Conservation (phyloP, 2,888 invertebrate genomes). For the Tachina fera region DNA sequence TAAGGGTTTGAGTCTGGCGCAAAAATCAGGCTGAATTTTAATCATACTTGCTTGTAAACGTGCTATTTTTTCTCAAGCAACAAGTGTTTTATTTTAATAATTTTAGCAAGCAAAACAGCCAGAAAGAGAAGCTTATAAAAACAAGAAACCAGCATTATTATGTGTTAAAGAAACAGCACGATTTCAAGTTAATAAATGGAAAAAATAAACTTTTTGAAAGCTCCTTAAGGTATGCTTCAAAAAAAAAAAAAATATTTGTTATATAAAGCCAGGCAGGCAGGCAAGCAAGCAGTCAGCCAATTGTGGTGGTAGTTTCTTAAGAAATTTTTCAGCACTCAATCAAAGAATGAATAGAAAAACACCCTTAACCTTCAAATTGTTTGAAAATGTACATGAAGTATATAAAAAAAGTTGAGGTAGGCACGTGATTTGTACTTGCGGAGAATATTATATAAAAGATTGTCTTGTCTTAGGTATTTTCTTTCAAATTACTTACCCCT, state of each 20-base stretch:
- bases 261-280: not conserved
- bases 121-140: not conserved
- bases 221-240: conserved; percentile 57
- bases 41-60: too few species aligned
- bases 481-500: conserved; percentile 39
- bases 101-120: not conserved
- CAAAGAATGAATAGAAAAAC: conserved; percentile 51
- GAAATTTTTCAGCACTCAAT: not conserved
- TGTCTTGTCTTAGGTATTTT: not conserved
- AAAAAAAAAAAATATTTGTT: not conserved
- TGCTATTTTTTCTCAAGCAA: conserved; percentile 5
- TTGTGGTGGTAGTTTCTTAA: conserved; percentile 50
- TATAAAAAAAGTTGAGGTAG: conserved; percentile 58
- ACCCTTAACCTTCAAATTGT: conserved; percentile 57
- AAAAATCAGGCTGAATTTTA: too few species aligned
- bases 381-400: not conserved
- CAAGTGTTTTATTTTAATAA: conserved; percentile 25
- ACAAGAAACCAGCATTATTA: not conserved
- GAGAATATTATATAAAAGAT: not conserved
- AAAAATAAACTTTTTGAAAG: conserved; percentile 19
- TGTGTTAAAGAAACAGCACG: not conserved
- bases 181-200: not conserved
- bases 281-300: not conserved
- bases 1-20: too few species aligned
- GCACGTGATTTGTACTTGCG: conserved; percentile 42